Percentiles rank a stretch among this genome's conserved stretches.
phyloP scores from a whole-genome alignment of 2,113 vertebrate genomes.

The Melanocharis versteri region DNA sequence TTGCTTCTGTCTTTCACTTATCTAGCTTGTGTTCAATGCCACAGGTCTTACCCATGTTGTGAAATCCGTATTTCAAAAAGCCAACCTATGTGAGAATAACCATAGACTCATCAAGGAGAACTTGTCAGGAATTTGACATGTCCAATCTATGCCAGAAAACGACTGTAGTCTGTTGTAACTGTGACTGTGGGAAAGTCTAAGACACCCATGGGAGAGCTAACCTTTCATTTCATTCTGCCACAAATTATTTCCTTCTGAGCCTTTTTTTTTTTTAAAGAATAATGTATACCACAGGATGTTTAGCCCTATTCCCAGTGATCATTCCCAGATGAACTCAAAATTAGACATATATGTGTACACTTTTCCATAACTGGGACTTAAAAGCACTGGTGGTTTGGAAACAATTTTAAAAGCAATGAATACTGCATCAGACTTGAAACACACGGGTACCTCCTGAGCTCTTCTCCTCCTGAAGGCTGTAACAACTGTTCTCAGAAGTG shows the following conservation, averaged over 20 bases:
- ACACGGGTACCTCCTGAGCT: background rate
- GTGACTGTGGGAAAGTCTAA: background rate
- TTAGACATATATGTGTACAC: background rate
- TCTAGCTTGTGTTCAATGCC: background rate
- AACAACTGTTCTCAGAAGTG: background rate
- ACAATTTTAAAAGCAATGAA: background rate
- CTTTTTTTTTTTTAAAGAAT: background rate
- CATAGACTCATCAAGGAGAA: background rate
- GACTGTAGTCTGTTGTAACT: background rate
- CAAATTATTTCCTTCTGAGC: background rate
- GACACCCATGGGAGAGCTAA: background rate
- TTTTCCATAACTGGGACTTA: background rate
- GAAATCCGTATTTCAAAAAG: background rate
- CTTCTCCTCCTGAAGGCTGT: background rate
- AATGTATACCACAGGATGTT: background rate
- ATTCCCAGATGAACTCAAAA: conserved; percentile 13
- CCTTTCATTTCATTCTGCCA: background rate
- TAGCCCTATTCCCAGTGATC: background rate
- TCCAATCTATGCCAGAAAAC: background rate
- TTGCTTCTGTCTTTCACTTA: background rate
- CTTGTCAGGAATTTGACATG: background rate
- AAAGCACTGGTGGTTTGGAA: background rate
- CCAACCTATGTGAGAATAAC: background rate
- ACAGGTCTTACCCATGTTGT: background rate
- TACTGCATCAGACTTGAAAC: background rate